Evolutionary conservation across 2,113 vertebrate species (phyloP).

Genomic region (Tichodroma muraria): DNA sequence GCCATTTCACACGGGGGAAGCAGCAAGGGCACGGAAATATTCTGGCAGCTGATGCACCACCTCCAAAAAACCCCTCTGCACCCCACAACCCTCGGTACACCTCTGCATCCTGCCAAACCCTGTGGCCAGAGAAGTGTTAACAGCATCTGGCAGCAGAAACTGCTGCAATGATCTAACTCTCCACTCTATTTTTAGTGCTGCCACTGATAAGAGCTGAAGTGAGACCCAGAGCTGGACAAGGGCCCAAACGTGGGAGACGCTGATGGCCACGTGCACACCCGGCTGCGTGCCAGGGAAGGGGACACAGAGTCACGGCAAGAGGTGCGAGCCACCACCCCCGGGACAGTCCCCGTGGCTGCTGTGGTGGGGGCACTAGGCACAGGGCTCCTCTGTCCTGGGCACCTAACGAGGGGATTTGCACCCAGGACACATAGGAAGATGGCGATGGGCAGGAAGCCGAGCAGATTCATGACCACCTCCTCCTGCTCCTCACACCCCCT

Average conservation of each 20-base stretch:
- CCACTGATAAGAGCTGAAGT: background rate
- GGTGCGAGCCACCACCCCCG: fast-evolving
- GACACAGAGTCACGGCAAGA: fast-evolving
- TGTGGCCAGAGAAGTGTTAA: background rate
- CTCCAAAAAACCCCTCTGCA: background rate
- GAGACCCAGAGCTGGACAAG: background rate
- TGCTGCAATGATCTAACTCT: background rate
- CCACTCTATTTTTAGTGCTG: conserved; percentile 6
- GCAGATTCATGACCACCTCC: background rate
- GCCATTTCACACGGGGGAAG: background rate
- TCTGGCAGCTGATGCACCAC: background rate
- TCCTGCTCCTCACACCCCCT: background rate
- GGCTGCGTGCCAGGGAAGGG: background rate
- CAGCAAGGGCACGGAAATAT: background rate
- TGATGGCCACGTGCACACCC: background rate
- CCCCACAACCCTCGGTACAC: background rate
- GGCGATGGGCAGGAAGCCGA: fast-evolving
- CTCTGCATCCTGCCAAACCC: background rate
- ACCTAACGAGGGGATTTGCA: background rate
- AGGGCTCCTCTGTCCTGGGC: background rate
- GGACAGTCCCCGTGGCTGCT: background rate
- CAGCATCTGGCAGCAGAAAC: background rate
- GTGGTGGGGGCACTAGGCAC: background rate
- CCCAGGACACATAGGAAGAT: background rate
- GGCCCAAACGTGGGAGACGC: background rate